Percentiles rank a stretch among this genome's conserved stretches.
These are phyloP conservation scores for Pogoniulus pusillus DNA, from an alignment of 2,797 vertebrate species.

Conservation along the genomic window DNA sequence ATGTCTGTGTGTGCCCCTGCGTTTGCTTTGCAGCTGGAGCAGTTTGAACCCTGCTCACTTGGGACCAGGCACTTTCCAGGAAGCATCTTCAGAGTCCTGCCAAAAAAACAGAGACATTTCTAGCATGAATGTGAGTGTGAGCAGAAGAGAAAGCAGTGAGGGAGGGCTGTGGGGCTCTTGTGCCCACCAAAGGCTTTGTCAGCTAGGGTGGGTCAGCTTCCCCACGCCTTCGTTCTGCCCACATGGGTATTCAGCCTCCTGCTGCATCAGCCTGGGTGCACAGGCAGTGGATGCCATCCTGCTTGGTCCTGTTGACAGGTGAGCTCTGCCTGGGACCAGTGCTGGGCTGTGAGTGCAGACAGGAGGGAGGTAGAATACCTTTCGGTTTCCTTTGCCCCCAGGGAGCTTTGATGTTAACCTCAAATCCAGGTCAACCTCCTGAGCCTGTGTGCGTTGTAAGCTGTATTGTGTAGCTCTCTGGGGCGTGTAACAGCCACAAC, in stretches of 20 bases:
- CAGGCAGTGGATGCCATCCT: fast-evolving
- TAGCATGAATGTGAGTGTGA: background rate
- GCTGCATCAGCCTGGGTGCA: background rate
- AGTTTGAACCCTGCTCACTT: fast-evolving
- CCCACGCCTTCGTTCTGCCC: background rate
- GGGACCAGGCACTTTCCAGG: background rate
- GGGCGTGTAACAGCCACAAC: too few species aligned
- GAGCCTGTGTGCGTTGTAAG: too few species aligned
- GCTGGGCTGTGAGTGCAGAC: background rate
- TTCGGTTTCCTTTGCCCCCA: too few species aligned
- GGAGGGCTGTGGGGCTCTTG: background rate
- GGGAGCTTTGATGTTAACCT: too few species aligned
- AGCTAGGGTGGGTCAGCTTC: background rate
- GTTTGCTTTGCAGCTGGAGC: slow-evolving; percentile 18
- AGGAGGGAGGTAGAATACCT: too few species aligned
- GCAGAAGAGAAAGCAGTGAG: background rate
- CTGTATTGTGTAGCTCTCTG: too few species aligned
- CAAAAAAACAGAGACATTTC: background rate
- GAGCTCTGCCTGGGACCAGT: background rate
- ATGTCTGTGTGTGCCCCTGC: background rate
- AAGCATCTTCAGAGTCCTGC: background rate
- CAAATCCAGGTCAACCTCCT: too few species aligned
- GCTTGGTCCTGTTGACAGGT: background rate
- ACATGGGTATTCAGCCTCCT: background rate
- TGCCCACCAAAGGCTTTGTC: background rate